phyloP scores from a whole-genome alignment of 1,140 invertebrate genomes.

The Drosophila funebris region DNA sequence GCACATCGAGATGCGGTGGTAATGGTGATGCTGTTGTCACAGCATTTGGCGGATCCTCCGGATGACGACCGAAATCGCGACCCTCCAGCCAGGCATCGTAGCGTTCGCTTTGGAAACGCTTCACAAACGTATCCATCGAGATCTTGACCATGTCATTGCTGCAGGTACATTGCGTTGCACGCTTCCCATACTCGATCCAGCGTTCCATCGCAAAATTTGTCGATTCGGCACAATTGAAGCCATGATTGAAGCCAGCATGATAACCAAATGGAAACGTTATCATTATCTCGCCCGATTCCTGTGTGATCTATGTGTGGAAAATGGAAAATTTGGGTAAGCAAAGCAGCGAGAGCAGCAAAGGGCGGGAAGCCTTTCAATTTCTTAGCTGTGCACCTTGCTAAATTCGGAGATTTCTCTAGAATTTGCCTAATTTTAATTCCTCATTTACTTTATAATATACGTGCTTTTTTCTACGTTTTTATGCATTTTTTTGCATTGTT shows the following conservation, averaged over 20 bases:
- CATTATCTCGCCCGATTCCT: conserved; percentile 98
- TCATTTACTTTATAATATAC: too few species aligned
- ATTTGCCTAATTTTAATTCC: too few species aligned
- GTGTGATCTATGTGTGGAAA: conserved; percentile 89
- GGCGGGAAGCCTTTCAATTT: background rate
- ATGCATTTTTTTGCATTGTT: too few species aligned
- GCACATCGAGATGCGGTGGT: conserved; percentile 72
- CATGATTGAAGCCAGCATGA: conserved; percentile 98
- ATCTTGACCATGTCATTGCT: conserved; percentile 97
- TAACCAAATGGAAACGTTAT: conserved; percentile 99
- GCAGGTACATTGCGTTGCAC: conserved; percentile 93
- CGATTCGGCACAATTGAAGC: conserved; percentile 99
- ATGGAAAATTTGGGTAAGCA: background rate
- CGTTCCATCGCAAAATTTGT: conserved; percentile 98
- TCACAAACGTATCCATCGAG: conserved; percentile 98
- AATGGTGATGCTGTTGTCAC: conserved; percentile 55
- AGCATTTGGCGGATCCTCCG: conserved; percentile 90
- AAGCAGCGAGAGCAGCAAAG: background rate
- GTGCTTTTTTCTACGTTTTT: too few species aligned
- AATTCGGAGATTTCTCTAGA: too few species aligned
- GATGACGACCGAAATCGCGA: conserved; percentile 95
- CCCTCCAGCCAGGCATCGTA: conserved; percentile 88
- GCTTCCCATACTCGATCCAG: conserved; percentile 99
- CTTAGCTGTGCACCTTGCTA: background rate
- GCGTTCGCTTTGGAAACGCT: conserved; percentile 95